These are phyloP conservation scores for Aphelocoma coerulescens DNA, from an alignment of 2,113 vertebrate genomes.

Conservation along the genomic window DNA sequence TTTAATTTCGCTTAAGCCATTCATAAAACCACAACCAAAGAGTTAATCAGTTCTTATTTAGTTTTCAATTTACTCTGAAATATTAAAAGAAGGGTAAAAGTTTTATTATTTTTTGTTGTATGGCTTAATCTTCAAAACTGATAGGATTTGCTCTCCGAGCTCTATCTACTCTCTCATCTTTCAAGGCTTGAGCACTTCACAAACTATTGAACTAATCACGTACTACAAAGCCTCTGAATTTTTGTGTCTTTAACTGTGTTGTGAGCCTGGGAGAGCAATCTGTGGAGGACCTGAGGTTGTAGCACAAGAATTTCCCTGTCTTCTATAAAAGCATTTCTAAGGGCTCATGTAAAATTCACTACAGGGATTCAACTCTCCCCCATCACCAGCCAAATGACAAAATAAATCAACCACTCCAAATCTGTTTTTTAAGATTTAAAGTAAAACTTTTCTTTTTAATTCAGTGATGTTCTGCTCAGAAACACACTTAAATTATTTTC, in stretches of 20 bases:
- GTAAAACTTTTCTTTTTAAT: neutral
- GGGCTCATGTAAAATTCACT: neutral
- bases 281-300: neutral
- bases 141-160: neutral
- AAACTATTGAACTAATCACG: neutral
- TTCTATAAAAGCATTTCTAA: neutral
- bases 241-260: neutral
- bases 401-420: neutral
- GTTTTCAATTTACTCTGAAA: neutral
- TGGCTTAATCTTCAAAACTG: neutral
- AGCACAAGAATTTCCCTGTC: neutral
- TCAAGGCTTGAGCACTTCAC: neutral
- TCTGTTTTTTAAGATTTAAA: neutral
- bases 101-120: neutral
- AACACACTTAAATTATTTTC: conserved; percentile 6
- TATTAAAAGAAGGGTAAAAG: neutral
- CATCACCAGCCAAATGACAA: neutral
- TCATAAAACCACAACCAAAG: neutral
- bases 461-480: neutral
- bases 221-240: neutral
- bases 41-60: neutral
- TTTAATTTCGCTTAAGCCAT: neutral
- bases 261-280: neutral
- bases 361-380: neutral
- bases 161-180: neutral